A percentile compares a stretch with the other conserved stretches of the same genome.
These are phyloP conservation scores for Mormyrus iriodes DNA, from an alignment of 2,113 vertebrate species.

Conservation along the genomic window DNA sequence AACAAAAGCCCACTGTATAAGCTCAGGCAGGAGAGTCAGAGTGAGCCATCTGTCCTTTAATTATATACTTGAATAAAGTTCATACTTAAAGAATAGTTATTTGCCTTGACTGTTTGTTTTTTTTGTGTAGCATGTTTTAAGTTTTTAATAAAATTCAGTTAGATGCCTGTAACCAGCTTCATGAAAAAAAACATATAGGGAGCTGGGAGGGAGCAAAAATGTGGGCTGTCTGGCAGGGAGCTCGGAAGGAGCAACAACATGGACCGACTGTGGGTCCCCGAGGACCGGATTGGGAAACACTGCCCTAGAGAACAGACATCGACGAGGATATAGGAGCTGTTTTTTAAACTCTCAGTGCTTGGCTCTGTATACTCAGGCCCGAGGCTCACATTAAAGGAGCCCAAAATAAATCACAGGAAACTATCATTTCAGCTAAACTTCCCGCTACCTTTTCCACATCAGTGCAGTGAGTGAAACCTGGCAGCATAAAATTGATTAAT, in stretches of 20 bases:
- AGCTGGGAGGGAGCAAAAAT: neutral
- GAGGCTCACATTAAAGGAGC: neutral
- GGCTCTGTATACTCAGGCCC: neutral
- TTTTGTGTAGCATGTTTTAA: neutral
- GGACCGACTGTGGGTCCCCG: neutral
- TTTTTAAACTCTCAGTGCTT: neutral
- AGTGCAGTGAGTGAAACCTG: neutral
- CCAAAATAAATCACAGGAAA: neutral
- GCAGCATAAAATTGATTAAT: neutral
- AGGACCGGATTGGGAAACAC: neutral
- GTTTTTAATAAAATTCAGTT: neutral
- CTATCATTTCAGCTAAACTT: neutral
- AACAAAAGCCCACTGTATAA: neutral
- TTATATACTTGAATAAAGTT: conserved; percentile 4
- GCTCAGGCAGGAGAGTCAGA: neutral
- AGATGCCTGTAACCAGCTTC: neutral
- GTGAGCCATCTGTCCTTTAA: neutral
- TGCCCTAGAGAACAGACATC: neutral
- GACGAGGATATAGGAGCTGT: neutral
- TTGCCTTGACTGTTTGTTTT: neutral
- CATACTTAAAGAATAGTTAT: conserved; percentile 7
- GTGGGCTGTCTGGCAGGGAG: neutral
- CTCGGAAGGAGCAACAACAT: neutral
- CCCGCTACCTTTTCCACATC: neutral
- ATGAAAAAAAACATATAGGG: too few species aligned